Conservation (phyloP, 2,888 invertebrate genomes). For the Drosophila leonis region DNA sequence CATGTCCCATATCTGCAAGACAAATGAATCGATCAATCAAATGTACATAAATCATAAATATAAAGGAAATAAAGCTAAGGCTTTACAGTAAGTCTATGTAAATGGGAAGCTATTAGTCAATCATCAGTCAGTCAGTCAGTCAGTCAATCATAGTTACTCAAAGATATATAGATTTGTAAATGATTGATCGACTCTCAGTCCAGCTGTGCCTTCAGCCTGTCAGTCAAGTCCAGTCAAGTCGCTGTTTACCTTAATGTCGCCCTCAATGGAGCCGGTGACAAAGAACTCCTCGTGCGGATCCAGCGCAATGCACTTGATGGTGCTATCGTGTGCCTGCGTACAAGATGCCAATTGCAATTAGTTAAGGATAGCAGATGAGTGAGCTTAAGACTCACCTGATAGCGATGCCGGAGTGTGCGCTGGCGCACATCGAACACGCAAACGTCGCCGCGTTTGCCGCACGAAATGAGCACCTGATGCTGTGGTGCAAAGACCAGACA, state of each 20-base stretch:
- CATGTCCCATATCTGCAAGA: constrained; percentile 95
- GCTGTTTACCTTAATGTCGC: constrained; percentile 92
- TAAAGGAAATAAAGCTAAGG: no score
- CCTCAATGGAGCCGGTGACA: constrained; percentile 97
- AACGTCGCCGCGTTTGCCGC: constrained; percentile 98
- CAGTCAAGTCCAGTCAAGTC: neutral
- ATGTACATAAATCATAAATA: neutral
- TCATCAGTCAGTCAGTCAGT: neutral
- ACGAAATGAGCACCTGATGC: constrained; percentile 96
- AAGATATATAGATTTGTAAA: neutral
- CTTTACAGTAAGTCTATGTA: neutral
- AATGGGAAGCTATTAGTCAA: neutral
- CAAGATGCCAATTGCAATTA: neutral
- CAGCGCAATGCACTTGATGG: constrained; percentile 97
- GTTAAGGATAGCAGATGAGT: neutral
- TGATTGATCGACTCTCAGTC: neutral
- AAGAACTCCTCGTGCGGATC: constrained; percentile 98
- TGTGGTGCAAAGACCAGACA: constrained; percentile 96
- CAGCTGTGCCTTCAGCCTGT: neutral
- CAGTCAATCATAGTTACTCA: neutral
- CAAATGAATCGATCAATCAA: neutral
- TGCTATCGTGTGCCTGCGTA: constrained; percentile 93
- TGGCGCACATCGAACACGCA: constrained; percentile 98
- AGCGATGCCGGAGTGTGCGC: constrained; percentile 93
- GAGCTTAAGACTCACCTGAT: constrained; percentile 85